Evolutionary conservation across 2,113 vertebrate genomes (phyloP).

Genomic region (Rhodinocichla rosea): DNA sequence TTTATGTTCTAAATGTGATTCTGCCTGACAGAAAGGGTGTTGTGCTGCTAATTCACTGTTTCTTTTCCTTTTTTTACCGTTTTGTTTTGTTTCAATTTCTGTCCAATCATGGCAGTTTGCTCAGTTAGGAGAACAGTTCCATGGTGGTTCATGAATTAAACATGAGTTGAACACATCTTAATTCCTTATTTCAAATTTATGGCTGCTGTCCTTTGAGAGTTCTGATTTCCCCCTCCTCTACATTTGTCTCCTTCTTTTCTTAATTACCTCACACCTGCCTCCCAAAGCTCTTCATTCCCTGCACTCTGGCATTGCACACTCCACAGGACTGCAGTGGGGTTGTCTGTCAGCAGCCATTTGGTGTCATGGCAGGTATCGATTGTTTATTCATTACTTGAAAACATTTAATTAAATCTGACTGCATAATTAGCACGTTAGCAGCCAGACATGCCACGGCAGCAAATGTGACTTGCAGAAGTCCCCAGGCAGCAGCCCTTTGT

Average conservation of each 20-base stretch:
- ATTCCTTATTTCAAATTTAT: slow-evolving; percentile 20
- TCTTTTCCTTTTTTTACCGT: background rate
- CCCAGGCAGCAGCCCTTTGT: background rate
- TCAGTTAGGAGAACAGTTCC: background rate
- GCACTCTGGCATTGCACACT: background rate
- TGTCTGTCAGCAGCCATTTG: background rate
- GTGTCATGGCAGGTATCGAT: background rate
- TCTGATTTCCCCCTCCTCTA: background rate
- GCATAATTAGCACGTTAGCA: background rate
- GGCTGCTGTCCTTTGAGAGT: background rate
- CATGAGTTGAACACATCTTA: background rate
- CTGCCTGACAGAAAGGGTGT: background rate
- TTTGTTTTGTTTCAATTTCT: background rate
- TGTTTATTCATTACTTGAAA: slow-evolving; percentile 30
- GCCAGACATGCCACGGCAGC: background rate
- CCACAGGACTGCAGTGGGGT: background rate
- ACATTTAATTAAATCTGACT: background rate
- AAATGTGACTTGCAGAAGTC: background rate
- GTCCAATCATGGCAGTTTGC: background rate
- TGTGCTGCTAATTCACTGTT: background rate
- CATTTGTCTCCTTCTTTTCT: background rate
- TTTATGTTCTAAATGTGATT: background rate
- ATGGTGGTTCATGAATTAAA: slow-evolving; percentile 6
- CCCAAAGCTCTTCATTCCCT: background rate
- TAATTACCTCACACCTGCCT: background rate